phyloP scores from a whole-genome alignment of 2,888 invertebrate species.

The Megastigmus dorsalis region DNA sequence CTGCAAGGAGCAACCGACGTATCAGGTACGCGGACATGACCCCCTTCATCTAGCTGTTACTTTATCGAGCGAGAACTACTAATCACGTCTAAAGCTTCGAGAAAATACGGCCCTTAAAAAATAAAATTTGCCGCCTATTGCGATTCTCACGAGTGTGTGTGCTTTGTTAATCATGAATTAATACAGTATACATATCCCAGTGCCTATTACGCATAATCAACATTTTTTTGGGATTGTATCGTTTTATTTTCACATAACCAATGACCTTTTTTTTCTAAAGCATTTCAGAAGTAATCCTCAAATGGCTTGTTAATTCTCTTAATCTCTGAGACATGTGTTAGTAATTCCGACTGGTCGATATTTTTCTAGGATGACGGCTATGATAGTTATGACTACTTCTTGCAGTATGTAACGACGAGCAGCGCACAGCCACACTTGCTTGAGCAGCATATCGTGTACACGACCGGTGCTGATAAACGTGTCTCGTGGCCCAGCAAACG shows the following conservation, averaged over 20 bases:
- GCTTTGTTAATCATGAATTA: no score
- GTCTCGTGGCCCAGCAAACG: constrained; percentile 77
- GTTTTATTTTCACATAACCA: no score
- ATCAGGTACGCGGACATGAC: constrained; percentile 68
- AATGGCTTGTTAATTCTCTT: constrained; percentile 14
- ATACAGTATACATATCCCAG: no score
- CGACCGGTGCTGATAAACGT: constrained; percentile 77
- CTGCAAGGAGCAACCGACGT: constrained; percentile 76
- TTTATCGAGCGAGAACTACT: not conserved
- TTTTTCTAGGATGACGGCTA: constrained; percentile 72
- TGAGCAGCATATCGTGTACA: constrained; percentile 76
- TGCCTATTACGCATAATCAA: no score
- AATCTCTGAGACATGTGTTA: not conserved
- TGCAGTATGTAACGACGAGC: constrained; percentile 74
- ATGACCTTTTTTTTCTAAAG: no score
- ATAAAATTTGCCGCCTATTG: no score
- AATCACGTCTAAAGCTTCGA: constrained; percentile 3
- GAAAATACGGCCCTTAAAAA: constrained; percentile 2
- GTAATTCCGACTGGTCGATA: constrained; percentile 58
- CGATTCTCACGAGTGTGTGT: no score
- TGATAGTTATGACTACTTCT: constrained; percentile 73
- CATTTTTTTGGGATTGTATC: no score
- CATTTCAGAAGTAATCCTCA: constrained; percentile 6
- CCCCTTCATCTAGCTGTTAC: not conserved
- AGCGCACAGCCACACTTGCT: constrained; percentile 73